Evolutionary conservation across 1,140 invertebrate species (phyloP).

Genomic region (Chymomyza costata): DNA sequence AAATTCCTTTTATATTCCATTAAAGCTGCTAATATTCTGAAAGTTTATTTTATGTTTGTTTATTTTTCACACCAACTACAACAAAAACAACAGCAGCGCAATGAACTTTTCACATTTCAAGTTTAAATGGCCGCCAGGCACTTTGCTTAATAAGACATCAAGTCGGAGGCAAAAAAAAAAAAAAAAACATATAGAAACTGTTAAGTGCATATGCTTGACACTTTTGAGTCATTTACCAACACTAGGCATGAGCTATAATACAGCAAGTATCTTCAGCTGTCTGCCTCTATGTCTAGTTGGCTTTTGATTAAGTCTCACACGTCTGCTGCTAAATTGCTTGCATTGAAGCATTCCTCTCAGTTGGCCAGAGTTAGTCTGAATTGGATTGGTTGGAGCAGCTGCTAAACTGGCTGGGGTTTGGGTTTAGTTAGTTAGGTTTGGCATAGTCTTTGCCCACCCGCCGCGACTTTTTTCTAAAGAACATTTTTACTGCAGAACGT

Average conservation of each 20-base stretch:
- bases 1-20: neutral
- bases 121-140: constrained; percentile 58
- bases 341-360: constrained; percentile 45
- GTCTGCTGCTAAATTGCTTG: constrained; percentile 64
- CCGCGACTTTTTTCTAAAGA: too few species aligned
- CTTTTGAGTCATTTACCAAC: constrained; percentile 18
- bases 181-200: constrained; percentile 29
- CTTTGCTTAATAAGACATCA: constrained; percentile 61
- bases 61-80: constrained; percentile 43
- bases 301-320: constrained; percentile 64
- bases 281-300: constrained; percentile 35
- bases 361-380: neutral
- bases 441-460: too few species aligned
- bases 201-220: constrained; percentile 34
- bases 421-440: neutral
- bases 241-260: constrained; percentile 1
- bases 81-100: constrained; percentile 46
- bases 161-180: constrained; percentile 10
- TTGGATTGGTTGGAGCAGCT: constrained; percentile 15
- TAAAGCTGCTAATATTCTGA: constrained; percentile 4
- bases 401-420: constrained; percentile 12
- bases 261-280: too few species aligned
- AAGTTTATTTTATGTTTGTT: constrained; percentile 27
- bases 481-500: constrained; percentile 21
- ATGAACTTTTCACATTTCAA: constrained; percentile 62